phyloP scores from a whole-genome alignment of 2,113 vertebrate species.

The Phaetusa simplex region DNA sequence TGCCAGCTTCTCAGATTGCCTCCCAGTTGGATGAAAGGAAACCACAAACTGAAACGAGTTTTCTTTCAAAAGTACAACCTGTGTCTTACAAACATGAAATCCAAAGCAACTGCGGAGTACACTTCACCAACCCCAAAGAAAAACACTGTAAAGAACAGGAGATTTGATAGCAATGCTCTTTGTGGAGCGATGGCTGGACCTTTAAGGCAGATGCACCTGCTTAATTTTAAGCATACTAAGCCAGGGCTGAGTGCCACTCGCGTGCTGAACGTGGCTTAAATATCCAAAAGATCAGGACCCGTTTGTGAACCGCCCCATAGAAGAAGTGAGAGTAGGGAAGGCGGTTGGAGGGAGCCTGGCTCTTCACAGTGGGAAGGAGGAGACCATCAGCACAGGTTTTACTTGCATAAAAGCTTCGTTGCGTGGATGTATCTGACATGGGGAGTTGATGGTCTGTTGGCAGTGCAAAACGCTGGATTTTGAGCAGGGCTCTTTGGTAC shows the following conservation, averaged over 20 bases:
- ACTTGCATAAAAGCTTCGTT: fast-evolving
- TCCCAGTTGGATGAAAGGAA: constrained; percentile 19
- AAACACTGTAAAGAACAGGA: neutral
- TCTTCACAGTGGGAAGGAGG: neutral
- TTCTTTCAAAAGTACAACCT: neutral
- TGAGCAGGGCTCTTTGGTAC: neutral
- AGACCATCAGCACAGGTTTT: too few relatives aligned
- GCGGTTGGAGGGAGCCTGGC: neutral
- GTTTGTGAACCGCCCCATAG: fast-evolving
- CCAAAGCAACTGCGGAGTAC: neutral
- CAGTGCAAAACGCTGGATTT: neutral
- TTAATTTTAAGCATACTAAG: neutral
- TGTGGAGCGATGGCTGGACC: neutral
- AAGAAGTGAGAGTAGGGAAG: neutral
- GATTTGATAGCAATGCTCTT: neutral
- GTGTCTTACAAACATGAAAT: neutral
- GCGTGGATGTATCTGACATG: neutral
- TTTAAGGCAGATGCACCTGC: neutral
- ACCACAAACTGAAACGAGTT: constrained; percentile 23
- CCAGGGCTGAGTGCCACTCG: neutral
- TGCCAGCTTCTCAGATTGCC: constrained; percentile 23
- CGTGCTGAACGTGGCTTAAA: neutral
- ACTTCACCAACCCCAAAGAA: neutral
- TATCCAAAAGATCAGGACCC: neutral
- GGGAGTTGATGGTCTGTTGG: neutral